Evolutionary conservation across 2,797 vertebrate species (phyloP), one percentile per base, ranked within the genome.

Genomic region (Sandelia bainsii): DNA sequence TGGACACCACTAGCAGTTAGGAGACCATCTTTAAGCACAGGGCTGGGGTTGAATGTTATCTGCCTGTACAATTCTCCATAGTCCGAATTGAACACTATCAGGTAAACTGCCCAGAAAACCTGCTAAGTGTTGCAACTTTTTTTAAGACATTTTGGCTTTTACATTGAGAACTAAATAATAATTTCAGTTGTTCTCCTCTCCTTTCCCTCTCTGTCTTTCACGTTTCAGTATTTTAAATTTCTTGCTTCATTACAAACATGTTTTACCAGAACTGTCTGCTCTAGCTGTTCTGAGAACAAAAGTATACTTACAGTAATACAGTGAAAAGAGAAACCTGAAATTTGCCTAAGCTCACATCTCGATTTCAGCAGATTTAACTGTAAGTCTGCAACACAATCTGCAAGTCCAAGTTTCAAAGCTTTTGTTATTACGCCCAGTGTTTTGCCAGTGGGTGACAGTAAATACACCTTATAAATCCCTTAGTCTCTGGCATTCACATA

Each of bases 351-450:
- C 22, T 40, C 52, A 23, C 3, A 5, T 77, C 64, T 85, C 61
- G 0, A 61, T 45, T 42, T 53, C 39, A 14, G 22, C 1, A 19
- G 13, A 46, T 63, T 58, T 51, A 12, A 6, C 62, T 49, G n/a
- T n/a, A 75, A 39, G 42, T 32, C 49, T 62, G 50, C 57, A 54
- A 79, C 39, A 46, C 70, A 83, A 80, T 75, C 46, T 62, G 29
- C 14, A 9, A 8, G 34, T 29, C 5, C 14, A 50, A 64, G 50
- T 68, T 20, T 29, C 29, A 29, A 29, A 29, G 44, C 29, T 70
- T 56, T 51, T 46, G 3, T n/a, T 6, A 8, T 25, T 8, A 34
- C 32, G 5, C 11, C n/a, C n/a, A n/a, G n/a, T n/a, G n/a, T n/a
- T n/a, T 51, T 59, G 0, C 29, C 39, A 8, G 16, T 50, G 12